Base-by-base conservation (phyloP, 2,888 invertebrate species). In the Galeopsomyia nigrocyanea region DNA sequence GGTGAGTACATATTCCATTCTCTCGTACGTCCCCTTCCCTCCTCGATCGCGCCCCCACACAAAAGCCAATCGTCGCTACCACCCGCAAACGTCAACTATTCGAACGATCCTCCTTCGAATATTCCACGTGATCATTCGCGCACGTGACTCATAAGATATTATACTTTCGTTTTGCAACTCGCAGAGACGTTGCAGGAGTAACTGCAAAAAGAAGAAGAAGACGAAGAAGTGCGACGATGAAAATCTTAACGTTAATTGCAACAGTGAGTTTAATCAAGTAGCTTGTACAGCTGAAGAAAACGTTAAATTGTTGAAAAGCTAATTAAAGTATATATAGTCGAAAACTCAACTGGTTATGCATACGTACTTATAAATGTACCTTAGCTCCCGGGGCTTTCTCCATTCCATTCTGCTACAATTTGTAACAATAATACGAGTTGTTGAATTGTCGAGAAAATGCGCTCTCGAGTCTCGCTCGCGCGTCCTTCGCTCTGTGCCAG, bases 1-100 rank as follows among this genome's bases (percentile, higher is more conserved):
- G 93, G 97, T 97, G 88, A 91, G 94, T 91, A 76, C 64, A n/a
- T 53, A 7, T 16, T 62, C 21, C 26, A 26, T 26, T 26, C 26
- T 2, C 10, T 17, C 7, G 14, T 10, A 7, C 31, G 13, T 26
- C 3, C 26, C 26, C 26, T 26, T n/a, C n/a, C n/a, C n/a, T n/a
- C n/a, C n/a, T n/a, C n/a, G n/a, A n/a, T n/a, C n/a, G n/a, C n/a
- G n/a, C n/a, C n/a, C n/a, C n/a, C n/a, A n/a, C n/a, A n/a, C n/a
- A n/a, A n/a, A n/a, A n/a, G n/a, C n/a, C n/a, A n/a, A n/a, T n/a
- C n/a, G n/a, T n/a, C n/a, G n/a, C n/a, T n/a, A n/a, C n/a, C 31
- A 31, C 31, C 31, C 7, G 3, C 39, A 39, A 39, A 39, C 7
- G 39, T 10, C 10, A 39, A 39, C 13, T 10, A 7, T 39, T 39